Percentiles rank a stretch among this genome's conserved stretches.
These are phyloP conservation scores for Cryptus viduatorius DNA, from an alignment of 2,888 invertebrate genomes.

Conservation along the genomic window DNA sequence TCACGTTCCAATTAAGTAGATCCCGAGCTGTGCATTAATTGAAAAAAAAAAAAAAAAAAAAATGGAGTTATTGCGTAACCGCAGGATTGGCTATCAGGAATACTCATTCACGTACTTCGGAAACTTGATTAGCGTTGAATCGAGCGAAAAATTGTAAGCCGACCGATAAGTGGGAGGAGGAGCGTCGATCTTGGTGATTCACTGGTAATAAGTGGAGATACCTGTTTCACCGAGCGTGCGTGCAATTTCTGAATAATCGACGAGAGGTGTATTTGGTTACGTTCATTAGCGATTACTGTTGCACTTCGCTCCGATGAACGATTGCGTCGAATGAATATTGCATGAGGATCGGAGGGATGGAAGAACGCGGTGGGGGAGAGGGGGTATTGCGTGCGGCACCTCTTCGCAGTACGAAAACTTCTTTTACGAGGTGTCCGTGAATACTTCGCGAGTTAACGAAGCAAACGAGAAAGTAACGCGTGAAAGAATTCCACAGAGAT, in stretches of 20 bases:
- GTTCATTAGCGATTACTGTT: conserved; percentile 75
- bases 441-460: conserved; percentile 59
- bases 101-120: neutral
- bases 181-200: neutral
- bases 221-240: conserved; percentile 17
- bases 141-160: neutral
- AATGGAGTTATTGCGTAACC: neutral
- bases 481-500: neutral
- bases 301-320: conserved; percentile 68
- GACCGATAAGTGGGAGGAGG: neutral
- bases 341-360: conserved; percentile 71
- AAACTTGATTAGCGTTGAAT: neutral
- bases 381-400: conserved; percentile 42
- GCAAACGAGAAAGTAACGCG: conserved; percentile 17
- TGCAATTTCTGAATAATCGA: conserved; percentile 52
- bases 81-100: neutral
- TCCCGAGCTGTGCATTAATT: neutral
- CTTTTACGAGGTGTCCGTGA: conserved; percentile 49
- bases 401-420: conserved; percentile 47
- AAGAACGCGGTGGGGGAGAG: neutral
- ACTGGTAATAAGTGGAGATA: conserved; percentile 20
- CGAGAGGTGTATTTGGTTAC: conserved; percentile 30
- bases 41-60: conserved; percentile 1
- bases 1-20: conserved; percentile 29
- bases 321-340: conserved; percentile 74